These are phyloP conservation scores for Eulemur macaco DNA, from an alignment of 2,113 vertebrate species.

Conservation along the genomic window DNA sequence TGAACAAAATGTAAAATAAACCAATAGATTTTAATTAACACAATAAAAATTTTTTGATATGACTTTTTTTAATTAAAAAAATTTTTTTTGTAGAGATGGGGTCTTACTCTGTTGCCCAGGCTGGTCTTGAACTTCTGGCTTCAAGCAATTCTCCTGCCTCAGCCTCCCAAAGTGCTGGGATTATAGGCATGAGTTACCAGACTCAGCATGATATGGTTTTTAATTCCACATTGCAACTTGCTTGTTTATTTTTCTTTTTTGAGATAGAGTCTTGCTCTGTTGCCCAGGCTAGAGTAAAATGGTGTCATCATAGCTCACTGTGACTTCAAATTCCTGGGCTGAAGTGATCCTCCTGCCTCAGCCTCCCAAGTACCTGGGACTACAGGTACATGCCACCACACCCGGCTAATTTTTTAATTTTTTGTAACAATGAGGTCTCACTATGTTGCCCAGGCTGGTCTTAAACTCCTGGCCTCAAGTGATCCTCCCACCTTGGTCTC, in stretches of 20 bases:
- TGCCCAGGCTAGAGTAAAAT: too few relatives aligned
- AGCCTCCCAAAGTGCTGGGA: neutral
- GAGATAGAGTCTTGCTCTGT: too few relatives aligned
- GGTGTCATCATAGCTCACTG: neutral
- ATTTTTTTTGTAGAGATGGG: neutral
- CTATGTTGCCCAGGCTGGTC: neutral
- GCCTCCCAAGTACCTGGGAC: neutral
- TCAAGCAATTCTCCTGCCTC: neutral
- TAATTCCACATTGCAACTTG: too few relatives aligned
- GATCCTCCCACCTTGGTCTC: neutral
- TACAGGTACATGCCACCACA: neutral
- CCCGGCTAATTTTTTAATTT: neutral
- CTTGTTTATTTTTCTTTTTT: too few relatives aligned
- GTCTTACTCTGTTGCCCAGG: neutral
- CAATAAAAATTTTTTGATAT: neutral
- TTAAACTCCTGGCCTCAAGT: neutral
- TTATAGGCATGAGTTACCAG: neutral
- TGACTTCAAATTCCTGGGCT: neutral
- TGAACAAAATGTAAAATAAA: neutral
- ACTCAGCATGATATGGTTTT: neutral
- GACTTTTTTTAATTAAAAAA: neutral
- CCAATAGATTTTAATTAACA: neutral
- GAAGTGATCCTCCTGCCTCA: neutral
- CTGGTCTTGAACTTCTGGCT: neutral
- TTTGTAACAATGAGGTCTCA: neutral